These are phyloP conservation scores for Sturnus vulgaris DNA, from an alignment of 2,113 vertebrate genomes.

Conservation along the genomic window DNA sequence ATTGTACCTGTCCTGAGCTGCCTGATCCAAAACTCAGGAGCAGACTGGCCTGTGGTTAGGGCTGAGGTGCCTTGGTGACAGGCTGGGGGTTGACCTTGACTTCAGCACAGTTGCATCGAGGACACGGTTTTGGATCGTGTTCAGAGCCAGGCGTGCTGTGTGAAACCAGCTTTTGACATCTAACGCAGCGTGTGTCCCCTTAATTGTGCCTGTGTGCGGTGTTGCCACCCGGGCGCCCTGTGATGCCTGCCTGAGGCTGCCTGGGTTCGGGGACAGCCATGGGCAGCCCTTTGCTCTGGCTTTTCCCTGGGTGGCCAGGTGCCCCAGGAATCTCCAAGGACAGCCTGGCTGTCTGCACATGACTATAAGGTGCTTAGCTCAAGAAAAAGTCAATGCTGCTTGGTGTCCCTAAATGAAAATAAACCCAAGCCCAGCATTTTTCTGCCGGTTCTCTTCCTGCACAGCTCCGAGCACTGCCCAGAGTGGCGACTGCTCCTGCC, in stretches of 20 bases:
- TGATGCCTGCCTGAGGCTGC: background rate
- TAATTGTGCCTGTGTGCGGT: background rate
- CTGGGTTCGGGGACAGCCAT: fast-evolving
- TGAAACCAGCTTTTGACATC: background rate
- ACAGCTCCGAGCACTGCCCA: background rate
- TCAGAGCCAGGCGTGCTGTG: background rate
- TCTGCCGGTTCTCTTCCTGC: background rate
- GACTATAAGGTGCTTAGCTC: background rate
- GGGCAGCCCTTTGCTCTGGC: background rate
- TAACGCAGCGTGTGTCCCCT: background rate
- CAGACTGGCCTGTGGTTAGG: background rate
- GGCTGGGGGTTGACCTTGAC: slow-evolving; percentile 25
- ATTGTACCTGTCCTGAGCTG: background rate
- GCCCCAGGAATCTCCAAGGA: background rate
- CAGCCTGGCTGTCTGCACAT: background rate
- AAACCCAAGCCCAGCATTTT: background rate
- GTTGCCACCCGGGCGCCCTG: fast-evolving
- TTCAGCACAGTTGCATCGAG: fast-evolving
- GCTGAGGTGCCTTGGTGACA: background rate
- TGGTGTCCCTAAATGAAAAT: background rate
- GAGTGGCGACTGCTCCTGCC: fast-evolving
- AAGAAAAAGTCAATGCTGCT: background rate
- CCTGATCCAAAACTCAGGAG: background rate
- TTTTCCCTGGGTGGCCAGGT: background rate
- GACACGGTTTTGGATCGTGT: background rate